Base-by-base conservation (phyloP, 1,140 invertebrate genomes). In the Cepaea nemoralis region DNA sequence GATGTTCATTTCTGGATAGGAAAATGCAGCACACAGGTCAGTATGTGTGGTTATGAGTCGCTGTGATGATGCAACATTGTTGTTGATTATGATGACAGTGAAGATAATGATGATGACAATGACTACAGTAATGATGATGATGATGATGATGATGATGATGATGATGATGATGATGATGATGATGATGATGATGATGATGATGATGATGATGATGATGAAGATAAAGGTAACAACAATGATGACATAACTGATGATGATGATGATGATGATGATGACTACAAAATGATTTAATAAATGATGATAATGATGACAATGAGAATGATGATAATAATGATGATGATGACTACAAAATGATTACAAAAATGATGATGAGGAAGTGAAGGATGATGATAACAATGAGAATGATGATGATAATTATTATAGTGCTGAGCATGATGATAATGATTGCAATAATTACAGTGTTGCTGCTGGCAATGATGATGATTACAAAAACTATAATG, bases 1-100 rank as follows among this genome's bases (percentile, higher is more conserved):
- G 89, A 90, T 77, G 84, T 91, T 0, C 90, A 91, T 80, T 91
- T 91, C 78, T 91, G 90, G 90, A 91, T 91, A 55, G 90, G 90
- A 24, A 88, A 87, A 80, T 73, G 86, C 75, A 90, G 89, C 63
- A 85, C 89, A n/a, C 87, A 73, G 78, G 78, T 71, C 24, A 22
- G 63, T 45, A 3, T 16, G 22, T 6, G n/a, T 63, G 6, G 55
- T 59, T 63, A 10, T 77, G 10, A 33, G 12, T 50, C 37, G 31
- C 14, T 40, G 31, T 37, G n/a, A n/a, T n/a, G n/a, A n/a, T n/a
- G n/a, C n/a, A n/a, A n/a, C n/a, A n/a, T 19, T 45, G 42, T 19
- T 40, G 24, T 40, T 73, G 12, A 31, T 35, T 73, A 37, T 35
- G 12, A 24, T 37, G 75, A 77, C 33, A 39, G 37, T 31, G 40